A percentile compares a stretch with the other conserved stretches of the same genome.
phyloP scores from a whole-genome alignment of 2,888 invertebrate genomes.

The Synanthedon formicaeformis region DNA sequence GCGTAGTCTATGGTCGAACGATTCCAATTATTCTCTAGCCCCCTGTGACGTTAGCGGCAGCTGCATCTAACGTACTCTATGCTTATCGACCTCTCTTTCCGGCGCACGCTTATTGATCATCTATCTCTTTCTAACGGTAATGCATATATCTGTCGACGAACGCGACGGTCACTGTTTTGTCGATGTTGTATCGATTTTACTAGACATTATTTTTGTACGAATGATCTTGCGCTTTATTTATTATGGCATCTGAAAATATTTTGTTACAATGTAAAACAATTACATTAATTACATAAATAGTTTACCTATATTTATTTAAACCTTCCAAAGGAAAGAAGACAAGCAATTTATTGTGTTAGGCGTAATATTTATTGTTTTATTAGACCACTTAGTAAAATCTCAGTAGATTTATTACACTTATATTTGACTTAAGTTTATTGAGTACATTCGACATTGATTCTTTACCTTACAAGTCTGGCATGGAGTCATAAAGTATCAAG shows the following conservation, averaged over 20 bases:
- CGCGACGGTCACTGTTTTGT: constrained; percentile 33
- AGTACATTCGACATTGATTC: too few species aligned
- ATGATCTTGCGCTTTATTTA: neutral
- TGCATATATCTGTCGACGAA: constrained; percentile 43
- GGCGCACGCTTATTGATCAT: constrained; percentile 12
- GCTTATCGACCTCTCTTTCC: constrained; percentile 31
- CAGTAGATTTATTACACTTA: too few species aligned
- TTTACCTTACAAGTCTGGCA: neutral
- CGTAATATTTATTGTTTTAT: too few species aligned
- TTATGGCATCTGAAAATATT: neutral
- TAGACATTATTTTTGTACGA: neutral
- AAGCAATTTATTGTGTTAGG: too few species aligned
- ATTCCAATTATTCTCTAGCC: constrained; percentile 51
- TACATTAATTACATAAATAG: neutral
- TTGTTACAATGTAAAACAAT: neutral
- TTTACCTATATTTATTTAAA: too few species aligned
- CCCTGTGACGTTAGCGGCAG: constrained; percentile 62
- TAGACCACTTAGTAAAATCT: too few species aligned
- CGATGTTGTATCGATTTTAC: constrained; percentile 42
- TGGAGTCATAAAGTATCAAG: neutral
- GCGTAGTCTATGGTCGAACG: constrained; percentile 42
- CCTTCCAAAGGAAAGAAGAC: too few species aligned
- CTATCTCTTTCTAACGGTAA: constrained; percentile 30
- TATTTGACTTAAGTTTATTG: too few species aligned
- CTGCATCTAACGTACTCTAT: constrained; percentile 61